Conservation (phyloP, 2,888 invertebrate genomes). For the Pinctada fucata region DNA sequence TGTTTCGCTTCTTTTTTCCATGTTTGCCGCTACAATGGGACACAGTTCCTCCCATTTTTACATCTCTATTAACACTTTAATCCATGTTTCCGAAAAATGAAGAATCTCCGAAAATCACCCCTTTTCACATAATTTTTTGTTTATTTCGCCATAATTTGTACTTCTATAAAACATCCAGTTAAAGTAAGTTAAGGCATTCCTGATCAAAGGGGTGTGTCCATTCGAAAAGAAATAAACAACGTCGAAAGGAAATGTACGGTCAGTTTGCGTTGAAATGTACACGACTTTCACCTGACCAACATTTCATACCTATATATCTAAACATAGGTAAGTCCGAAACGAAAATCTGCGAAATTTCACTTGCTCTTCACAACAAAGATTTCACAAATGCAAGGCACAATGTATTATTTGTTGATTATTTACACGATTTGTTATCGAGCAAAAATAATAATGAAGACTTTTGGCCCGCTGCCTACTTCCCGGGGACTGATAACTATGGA, state of each 20-base stretch:
- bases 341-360: too few relatives aligned
- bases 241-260: background rate
- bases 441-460: background rate
- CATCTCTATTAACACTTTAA: background rate
- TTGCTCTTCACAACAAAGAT: too few relatives aligned
- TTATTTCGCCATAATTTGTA: too few relatives aligned
- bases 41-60: constrained; percentile 16
- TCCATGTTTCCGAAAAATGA: constrained; percentile 13
- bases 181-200: background rate
- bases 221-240: background rate
- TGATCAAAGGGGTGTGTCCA: background rate
- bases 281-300: background rate
- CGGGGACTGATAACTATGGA: background rate
- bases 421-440: constrained; percentile 1
- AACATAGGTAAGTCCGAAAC: too few relatives aligned
- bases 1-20: constrained; percentile 10
- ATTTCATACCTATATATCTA: too few relatives aligned
- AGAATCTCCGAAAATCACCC: constrained; percentile 4
- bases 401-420: background rate
- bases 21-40: constrained; percentile 15
- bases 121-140: background rate
- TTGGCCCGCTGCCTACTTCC: background rate
- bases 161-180: too few relatives aligned
- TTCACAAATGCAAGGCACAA: background rate
- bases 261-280: background rate